Conservation (phyloP, 2,113 vertebrate species). For the Xyliphius kryptos region DNA sequence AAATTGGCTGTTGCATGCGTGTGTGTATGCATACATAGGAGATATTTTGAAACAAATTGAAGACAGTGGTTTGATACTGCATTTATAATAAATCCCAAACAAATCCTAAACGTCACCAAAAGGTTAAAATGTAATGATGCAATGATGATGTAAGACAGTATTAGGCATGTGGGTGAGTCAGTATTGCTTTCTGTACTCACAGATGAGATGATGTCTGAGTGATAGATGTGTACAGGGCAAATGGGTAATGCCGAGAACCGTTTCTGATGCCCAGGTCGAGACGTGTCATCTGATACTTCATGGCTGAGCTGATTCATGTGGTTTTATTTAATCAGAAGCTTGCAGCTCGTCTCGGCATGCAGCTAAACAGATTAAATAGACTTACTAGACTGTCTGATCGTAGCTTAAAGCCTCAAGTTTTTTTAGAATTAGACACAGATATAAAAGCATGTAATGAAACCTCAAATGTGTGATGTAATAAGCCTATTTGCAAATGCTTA, state of each 20-base stretch:
- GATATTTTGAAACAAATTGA: too few relatives aligned
- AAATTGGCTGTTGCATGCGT: too few relatives aligned
- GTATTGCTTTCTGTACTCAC: background rate
- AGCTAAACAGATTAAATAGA: slow-evolving; percentile 25
- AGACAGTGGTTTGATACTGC: too few relatives aligned
- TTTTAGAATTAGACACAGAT: background rate
- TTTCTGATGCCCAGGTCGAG: slow-evolving; percentile 13
- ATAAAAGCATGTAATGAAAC: background rate
- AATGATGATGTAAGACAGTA: too few relatives aligned
- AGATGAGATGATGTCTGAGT: too few relatives aligned
- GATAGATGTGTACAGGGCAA: too few relatives aligned
- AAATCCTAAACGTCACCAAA: background rate
- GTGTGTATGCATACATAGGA: too few relatives aligned
- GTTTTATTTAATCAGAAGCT: slow-evolving; percentile 11
- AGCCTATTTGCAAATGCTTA: background rate
- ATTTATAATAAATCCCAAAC: background rate
- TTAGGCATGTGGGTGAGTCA: background rate
- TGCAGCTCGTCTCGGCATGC: slow-evolving; percentile 9
- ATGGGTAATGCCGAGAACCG: background rate
- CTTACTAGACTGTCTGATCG: slow-evolving; percentile 2
- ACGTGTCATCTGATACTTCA: slow-evolving; percentile 18
- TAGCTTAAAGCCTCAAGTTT: slow-evolving; percentile 11
- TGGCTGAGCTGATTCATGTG: slow-evolving; percentile 26
- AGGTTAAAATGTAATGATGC: too few relatives aligned
- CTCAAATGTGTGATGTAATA: background rate